A percentile compares a stretch with the other conserved stretches of the same genome.
These are phyloP conservation scores for Aquatica leii DNA, from an alignment of 2,888 invertebrate genomes.

Conservation along the genomic window DNA sequence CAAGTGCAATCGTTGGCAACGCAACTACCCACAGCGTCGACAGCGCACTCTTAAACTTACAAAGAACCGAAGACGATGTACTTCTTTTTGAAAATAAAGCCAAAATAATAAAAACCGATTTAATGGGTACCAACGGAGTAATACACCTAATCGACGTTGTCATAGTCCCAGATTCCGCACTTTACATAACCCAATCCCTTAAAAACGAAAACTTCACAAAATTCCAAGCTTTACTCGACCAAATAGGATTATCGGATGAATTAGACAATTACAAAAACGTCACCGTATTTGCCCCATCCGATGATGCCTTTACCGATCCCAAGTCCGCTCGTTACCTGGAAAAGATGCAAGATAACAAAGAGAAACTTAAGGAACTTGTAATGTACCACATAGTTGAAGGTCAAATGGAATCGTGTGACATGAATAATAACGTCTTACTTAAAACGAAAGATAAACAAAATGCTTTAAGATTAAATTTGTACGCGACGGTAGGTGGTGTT, in stretches of 20 bases:
- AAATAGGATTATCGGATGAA: conserved; percentile 64
- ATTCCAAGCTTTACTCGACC: conserved; percentile 65
- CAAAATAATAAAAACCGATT: conserved; percentile 67
- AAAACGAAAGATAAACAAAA: conserved; percentile 61
- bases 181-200: conserved; percentile 61
- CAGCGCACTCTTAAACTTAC: conserved; percentile 61
- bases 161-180: conserved; percentile 68
- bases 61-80: conserved; percentile 63
- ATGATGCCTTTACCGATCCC: conserved; percentile 68
- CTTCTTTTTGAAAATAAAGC: conserved; percentile 67
- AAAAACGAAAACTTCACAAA: conserved; percentile 68
- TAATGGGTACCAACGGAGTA: conserved; percentile 77
- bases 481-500: conserved; percentile 63
- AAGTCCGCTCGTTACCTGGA: conserved; percentile 57
- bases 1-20: conserved; percentile 66
- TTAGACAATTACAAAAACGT: conserved; percentile 67
- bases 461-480: conserved; percentile 68
- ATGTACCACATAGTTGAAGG: conserved; percentile 69
- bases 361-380: conserved; percentile 67
- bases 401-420: conserved; percentile 65
- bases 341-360: conserved; percentile 56
- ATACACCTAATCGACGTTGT: conserved; percentile 73
- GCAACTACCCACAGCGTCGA: conserved; percentile 64
- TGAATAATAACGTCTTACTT: conserved; percentile 65
- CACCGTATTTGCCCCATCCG: conserved; percentile 71